These are phyloP conservation scores for Emydocephalus ijimae DNA, from an alignment of 2,113 vertebrate genomes.

Conservation along the genomic window DNA sequence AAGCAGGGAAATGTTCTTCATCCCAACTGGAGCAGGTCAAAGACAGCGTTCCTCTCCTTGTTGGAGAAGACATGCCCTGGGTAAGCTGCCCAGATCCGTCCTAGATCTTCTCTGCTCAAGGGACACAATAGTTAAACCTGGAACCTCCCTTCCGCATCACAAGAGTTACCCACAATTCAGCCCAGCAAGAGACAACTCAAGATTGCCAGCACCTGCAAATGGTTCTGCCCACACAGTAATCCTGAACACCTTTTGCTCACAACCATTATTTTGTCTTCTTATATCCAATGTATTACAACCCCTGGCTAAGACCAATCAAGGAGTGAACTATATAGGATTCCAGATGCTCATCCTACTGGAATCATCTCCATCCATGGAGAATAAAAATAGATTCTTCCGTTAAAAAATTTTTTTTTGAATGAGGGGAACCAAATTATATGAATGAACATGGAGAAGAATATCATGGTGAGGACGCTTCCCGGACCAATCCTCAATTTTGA, in stretches of 20 bases:
- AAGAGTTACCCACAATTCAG: not conserved
- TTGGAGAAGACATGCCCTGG: not conserved
- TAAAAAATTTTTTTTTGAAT: not conserved
- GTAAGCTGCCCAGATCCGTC: not conserved
- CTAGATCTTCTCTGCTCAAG: not conserved
- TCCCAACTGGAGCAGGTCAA: not conserved
- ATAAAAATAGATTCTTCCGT: not conserved
- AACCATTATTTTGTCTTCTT: not conserved
- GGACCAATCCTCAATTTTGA: not conserved
- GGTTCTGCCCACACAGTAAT: not conserved
- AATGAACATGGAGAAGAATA: not conserved
- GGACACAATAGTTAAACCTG: not conserved
- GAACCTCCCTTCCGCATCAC: not conserved
- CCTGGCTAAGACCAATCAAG: not conserved
- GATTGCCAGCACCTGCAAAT: not conserved
- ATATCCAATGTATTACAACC: not conserved
- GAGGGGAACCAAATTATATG: rapidly evolving
- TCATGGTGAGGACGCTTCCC: not conserved
- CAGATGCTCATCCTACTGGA: not conserved
- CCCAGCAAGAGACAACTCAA: not conserved
- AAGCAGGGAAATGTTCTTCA: not conserved
- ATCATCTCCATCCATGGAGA: not conserved
- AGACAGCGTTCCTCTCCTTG: not conserved
- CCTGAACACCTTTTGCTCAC: not conserved
- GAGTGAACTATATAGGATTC: not conserved